These are phyloP conservation scores for Pammene aurita DNA, from an alignment of 2,888 invertebrate genomes.

Conservation along the genomic window DNA sequence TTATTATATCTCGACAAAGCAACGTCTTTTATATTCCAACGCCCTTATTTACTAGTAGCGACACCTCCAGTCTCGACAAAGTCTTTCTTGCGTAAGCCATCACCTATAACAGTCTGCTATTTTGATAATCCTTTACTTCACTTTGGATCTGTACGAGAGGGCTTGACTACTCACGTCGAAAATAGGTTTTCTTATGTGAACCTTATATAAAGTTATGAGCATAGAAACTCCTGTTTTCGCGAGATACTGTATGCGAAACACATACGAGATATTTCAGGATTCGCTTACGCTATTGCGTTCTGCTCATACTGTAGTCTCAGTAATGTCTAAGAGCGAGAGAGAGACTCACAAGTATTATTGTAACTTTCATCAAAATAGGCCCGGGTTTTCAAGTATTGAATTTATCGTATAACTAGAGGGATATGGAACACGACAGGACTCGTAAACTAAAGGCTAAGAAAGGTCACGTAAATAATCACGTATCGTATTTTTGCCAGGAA, in stretches of 20 bases:
- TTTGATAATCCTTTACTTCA: slow-evolving; percentile 4
- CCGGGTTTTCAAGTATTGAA: slow-evolving; percentile 5
- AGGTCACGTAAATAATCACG: slow-evolving; percentile 34
- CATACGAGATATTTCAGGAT: background rate
- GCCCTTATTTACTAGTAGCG: background rate
- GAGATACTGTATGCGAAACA: background rate
- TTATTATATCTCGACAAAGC: too few relatives aligned
- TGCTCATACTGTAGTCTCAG: too few relatives aligned
- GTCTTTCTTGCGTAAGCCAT: background rate
- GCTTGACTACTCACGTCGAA: background rate
- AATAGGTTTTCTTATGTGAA: background rate
- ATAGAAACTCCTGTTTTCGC: background rate
- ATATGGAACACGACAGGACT: slow-evolving; percentile 20
- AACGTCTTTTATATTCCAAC: background rate
- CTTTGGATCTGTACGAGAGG: slow-evolving; percentile 1
- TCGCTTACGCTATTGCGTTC: too few relatives aligned
- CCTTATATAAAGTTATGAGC: background rate
- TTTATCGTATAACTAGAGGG: slow-evolving; percentile 19
- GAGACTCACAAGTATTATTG: background rate
- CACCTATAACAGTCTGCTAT: background rate
- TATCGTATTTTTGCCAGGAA: slow-evolving; percentile 35
- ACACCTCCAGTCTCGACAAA: background rate
- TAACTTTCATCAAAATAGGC: background rate
- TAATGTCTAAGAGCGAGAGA: background rate
- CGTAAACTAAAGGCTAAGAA: slow-evolving; percentile 35